These are phyloP conservation scores for Seriola aureovittata DNA, from an alignment of 2,113 vertebrate genomes.

Conservation along the genomic window DNA sequence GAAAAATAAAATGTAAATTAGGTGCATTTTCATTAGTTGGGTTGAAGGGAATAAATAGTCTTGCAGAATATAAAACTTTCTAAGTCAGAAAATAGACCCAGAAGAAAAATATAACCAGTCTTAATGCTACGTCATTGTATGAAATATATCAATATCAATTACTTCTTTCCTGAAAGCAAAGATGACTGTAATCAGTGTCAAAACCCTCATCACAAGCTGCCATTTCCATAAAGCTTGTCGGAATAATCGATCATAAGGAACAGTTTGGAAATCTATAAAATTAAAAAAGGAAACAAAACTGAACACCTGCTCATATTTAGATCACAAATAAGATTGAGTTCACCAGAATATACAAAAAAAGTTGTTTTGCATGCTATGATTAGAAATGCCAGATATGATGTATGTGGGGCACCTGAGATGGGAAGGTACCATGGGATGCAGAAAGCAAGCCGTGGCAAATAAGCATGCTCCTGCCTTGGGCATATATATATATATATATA, in stretches of 20 bases:
- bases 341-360: constrained; percentile 16
- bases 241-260: constrained; percentile 27
- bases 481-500: constrained; percentile 33
- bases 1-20: constrained; percentile 69
- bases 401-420: constrained; percentile 48
- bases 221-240: neutral
- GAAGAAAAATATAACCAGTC: constrained; percentile 22
- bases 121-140: constrained; percentile 11
- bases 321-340: constrained; percentile 19
- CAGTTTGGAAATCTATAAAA: neutral
- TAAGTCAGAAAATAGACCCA: constrained; percentile 36
- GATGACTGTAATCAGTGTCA: constrained; percentile 3
- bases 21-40: constrained; percentile 62
- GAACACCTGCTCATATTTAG: constrained; percentile 16
- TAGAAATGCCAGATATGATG: constrained; percentile 67
- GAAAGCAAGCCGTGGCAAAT: constrained; percentile 43
- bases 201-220: constrained; percentile 14
- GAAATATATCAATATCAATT: constrained; percentile 6
- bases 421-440: constrained; percentile 45
- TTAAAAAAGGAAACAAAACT: neutral
- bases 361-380: constrained; percentile 44
- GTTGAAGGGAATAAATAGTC: constrained; percentile 47
- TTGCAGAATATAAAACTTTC: constrained; percentile 40
- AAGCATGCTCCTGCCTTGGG: constrained; percentile 45
- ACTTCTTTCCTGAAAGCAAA: constrained; percentile 23